A percentile compares a stretch with the other conserved stretches of the same genome.
Conservation (phyloP, 2,113 vertebrate species). For the Cololabis saira region DNA sequence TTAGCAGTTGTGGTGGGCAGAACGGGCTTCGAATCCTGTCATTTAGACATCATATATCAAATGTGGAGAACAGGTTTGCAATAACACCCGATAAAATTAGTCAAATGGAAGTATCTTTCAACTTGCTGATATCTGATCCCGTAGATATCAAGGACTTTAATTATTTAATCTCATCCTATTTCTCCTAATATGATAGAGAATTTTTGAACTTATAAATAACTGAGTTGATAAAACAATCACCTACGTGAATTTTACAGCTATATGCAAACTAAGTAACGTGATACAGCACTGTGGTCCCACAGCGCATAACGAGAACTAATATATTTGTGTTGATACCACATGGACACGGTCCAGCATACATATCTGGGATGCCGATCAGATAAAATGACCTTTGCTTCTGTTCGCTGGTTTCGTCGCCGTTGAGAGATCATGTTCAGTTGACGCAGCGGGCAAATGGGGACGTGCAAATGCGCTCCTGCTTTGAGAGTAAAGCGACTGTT, state of each 20-base stretch:
- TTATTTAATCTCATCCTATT: constrained; percentile 19
- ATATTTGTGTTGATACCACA: constrained; percentile 58
- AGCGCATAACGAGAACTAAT: constrained; percentile 58
- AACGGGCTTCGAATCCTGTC: constrained; percentile 10
- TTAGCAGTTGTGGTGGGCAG: constrained; percentile 28
- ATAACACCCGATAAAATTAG: background rate
- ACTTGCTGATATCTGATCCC: background rate
- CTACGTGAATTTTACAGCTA: constrained; percentile 2
- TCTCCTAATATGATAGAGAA: constrained; percentile 28
- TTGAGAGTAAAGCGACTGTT: background rate
- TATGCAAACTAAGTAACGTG: constrained; percentile 40
- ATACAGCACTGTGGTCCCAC: constrained; percentile 34
- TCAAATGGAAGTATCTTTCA: background rate
- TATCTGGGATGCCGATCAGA: constrained; percentile 58
- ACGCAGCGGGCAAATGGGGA: constrained; percentile 18
- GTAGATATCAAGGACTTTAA: constrained; percentile 3
- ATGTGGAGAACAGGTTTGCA: constrained; percentile 5
- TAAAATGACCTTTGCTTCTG: constrained; percentile 58
- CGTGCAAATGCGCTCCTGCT: constrained; percentile 3
- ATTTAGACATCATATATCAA: constrained; percentile 11
- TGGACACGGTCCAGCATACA: constrained; percentile 43
- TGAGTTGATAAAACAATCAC: constrained; percentile 38
- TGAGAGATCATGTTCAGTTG: constrained; percentile 40
- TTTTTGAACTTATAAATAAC: constrained; percentile 40
- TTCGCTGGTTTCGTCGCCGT: constrained; percentile 29